Evolutionary conservation across 1,140 invertebrate genomes (phyloP).

Genomic region (Drosophila tristis): DNA sequence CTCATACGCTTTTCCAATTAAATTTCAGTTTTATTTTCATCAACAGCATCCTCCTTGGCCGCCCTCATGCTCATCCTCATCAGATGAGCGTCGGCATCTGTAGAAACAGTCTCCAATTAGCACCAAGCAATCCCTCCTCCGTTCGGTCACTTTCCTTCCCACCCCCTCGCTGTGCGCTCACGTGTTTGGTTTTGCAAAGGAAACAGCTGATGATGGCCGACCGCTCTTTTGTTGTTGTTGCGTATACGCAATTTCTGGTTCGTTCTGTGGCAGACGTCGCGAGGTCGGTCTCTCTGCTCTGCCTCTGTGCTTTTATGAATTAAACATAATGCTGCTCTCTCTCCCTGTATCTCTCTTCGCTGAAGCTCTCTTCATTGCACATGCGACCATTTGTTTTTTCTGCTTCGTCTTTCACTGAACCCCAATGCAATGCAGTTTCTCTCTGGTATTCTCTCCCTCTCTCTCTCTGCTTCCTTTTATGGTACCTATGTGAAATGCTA

Average conservation of each 20-base stretch:
- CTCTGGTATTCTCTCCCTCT: constrained; percentile 1
- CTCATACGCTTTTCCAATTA: constrained; percentile 5
- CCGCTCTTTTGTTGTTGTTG: constrained; percentile 10
- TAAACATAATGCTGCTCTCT: constrained; percentile 52
- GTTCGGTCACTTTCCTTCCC: neutral
- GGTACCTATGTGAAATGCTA: no score
- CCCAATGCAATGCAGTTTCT: constrained; percentile 29
- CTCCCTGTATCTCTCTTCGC: constrained; percentile 20
- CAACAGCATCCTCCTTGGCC: no score
- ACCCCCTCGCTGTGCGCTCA: constrained; percentile 2
- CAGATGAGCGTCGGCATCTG: constrained; percentile 1
- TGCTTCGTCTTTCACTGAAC: constrained; percentile 59
- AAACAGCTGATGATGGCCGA: constrained; percentile 40
- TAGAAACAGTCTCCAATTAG: constrained; percentile 15
- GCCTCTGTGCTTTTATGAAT: constrained; percentile 64
- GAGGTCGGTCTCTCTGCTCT: neutral
- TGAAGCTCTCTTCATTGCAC: neutral
- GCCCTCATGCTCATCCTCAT: neutral
- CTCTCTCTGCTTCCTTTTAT: constrained; percentile 8
- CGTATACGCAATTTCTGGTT: constrained; percentile 47
- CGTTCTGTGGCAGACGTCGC: constrained; percentile 4
- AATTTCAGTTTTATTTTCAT: constrained; percentile 1
- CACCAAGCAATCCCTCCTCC: neutral
- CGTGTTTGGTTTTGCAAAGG: constrained; percentile 12
- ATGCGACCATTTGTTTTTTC: constrained; percentile 26